These are phyloP conservation scores for Climacteris rufus DNA, from an alignment of 2,113 vertebrate species.

Conservation along the genomic window DNA sequence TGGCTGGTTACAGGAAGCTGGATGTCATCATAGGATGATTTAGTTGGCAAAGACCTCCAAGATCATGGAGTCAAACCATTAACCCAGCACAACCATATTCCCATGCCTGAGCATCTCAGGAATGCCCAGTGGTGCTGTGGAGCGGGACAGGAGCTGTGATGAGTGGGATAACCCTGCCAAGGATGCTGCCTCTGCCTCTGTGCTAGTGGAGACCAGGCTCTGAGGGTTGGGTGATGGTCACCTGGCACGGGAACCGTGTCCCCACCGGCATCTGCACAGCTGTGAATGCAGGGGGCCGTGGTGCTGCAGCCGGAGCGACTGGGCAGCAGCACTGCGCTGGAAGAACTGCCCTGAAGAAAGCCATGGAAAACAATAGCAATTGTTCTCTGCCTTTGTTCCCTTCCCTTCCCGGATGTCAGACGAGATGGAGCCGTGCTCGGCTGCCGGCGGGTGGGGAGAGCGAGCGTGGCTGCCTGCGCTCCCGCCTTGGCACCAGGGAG, in stretches of 20 bases:
- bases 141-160: neutral
- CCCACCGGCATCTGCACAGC: rapidly evolving
- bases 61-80: neutral
- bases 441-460: neutral
- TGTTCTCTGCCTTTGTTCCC: slow-evolving; percentile 45
- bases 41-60: neutral
- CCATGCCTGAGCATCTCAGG: neutral
- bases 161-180: rapidly evolving
- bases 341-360: neutral
- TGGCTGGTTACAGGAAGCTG: neutral
- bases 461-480: neutral
- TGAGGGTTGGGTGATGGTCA: neutral
- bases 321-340: neutral
- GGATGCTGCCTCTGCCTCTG: rapidly evolving
- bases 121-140: rapidly evolving
- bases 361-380: slow-evolving; percentile 41
- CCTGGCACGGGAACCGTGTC: rapidly evolving
- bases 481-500: neutral
- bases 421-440: neutral
- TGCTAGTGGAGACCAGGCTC: rapidly evolving
- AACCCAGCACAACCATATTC: neutral
- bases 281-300: rapidly evolving
- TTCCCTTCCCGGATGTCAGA: neutral
- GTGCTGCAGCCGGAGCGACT: neutral
- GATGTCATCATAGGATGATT: rapidly evolving